Percentiles rank a stretch among this genome's conserved stretches.
Conservation (phyloP, 2,797 vertebrate genomes). For the Coendou prehensilis region DNA sequence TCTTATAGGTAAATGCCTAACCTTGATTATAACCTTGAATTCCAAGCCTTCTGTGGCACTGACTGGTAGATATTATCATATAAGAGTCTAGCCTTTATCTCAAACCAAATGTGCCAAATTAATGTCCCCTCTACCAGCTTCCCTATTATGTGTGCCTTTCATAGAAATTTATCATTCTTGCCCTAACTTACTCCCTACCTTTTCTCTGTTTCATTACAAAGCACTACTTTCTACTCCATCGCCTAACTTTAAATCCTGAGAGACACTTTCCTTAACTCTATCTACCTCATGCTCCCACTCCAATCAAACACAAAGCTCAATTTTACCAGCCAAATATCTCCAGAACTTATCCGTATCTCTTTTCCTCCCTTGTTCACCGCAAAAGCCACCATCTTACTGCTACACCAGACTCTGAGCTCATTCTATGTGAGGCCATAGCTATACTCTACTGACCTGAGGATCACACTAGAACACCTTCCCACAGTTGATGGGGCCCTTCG, state of each 20-base stretch:
- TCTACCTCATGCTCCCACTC: not conserved
- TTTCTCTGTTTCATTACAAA: slow-evolving; percentile 37
- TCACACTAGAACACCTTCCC: not conserved
- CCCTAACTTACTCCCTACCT: not conserved
- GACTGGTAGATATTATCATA: slow-evolving; percentile 40
- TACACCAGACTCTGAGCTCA: not conserved
- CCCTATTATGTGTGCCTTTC: not conserved
- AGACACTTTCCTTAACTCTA: not conserved
- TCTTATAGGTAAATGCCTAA: slow-evolving; percentile 20
- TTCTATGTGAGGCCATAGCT: not conserved
- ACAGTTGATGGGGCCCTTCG: not conserved
- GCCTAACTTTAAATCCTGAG: not conserved
- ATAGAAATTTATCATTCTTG: slow-evolving; percentile 13
- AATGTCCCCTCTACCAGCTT: not conserved
- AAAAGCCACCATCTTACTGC: not conserved
- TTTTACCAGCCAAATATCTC: not conserved
- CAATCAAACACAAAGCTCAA: not conserved
- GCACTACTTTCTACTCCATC: not conserved
- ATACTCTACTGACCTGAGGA: not conserved
- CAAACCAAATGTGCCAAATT: not conserved
- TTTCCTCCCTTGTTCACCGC: not conserved
- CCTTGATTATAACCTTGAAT: slow-evolving; percentile 39
- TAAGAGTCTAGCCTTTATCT: slow-evolving; percentile 43
- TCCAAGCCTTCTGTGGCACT: not conserved
- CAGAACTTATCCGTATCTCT: not conserved